Percentiles rank a stretch among this genome's conserved stretches.
Conservation (phyloP, 2,797 vertebrate species). For the Acridotheres tristis region DNA sequence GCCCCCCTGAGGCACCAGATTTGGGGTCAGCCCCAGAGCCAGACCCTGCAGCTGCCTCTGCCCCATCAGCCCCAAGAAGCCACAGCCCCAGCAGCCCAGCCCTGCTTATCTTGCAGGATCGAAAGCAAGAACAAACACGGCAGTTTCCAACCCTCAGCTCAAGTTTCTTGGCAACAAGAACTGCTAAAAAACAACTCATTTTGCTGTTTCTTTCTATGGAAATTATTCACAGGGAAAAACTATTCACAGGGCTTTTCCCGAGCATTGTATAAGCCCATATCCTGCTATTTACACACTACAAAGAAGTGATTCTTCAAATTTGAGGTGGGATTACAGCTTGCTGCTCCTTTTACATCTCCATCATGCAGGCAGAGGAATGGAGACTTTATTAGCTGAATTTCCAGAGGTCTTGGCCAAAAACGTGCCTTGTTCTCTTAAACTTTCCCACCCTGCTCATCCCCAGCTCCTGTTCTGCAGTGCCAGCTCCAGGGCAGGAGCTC, state of each 20-base stretch:
- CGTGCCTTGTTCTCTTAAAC: background rate
- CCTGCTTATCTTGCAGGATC: slow-evolving; percentile 44
- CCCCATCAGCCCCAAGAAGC: background rate
- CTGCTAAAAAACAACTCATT: slow-evolving; percentile 18
- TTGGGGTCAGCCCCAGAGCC: background rate
- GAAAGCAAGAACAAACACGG: slow-evolving; percentile 41
- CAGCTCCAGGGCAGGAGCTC: background rate
- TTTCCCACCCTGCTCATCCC: background rate
- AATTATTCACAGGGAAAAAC: slow-evolving; percentile 4
- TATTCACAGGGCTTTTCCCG: slow-evolving; percentile 24
- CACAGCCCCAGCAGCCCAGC: background rate
- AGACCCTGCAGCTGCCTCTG: background rate
- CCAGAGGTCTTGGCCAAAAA: background rate
- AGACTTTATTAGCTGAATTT: background rate
- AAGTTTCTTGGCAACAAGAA: slow-evolving; percentile 54
- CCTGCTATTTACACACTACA: background rate
- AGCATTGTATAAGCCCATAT: background rate
- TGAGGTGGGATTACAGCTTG: background rate
- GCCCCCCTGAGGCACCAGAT: background rate
- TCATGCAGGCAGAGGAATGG: background rate
- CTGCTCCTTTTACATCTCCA: background rate
- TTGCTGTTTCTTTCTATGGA: slow-evolving; percentile 54
- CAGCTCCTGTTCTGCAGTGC: background rate
- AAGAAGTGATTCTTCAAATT: background rate
- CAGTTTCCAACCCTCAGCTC: slow-evolving; percentile 18